phyloP scores from a whole-genome alignment of 2,888 invertebrate species.

The Bedellia somnulentella region DNA sequence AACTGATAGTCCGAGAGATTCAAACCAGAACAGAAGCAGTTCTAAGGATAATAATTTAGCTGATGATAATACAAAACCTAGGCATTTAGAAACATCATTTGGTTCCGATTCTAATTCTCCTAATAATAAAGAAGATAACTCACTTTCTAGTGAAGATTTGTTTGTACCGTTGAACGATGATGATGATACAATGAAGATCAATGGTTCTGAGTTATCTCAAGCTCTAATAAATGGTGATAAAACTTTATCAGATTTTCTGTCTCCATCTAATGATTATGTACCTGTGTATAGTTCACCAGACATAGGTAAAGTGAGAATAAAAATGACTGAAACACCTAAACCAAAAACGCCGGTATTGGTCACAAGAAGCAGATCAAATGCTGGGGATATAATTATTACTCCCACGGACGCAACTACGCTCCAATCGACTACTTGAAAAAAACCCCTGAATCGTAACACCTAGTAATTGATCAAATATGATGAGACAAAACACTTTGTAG shows the following conservation, averaged over 20 bases:
- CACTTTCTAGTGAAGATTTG: slow-evolving; percentile 49
- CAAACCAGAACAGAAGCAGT: slow-evolving; percentile 50
- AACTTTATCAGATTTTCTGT: slow-evolving; percentile 27
- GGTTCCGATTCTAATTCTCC: slow-evolving; percentile 41
- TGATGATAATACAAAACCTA: slow-evolving; percentile 17
- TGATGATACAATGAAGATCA: slow-evolving; percentile 44
- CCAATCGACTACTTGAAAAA: slow-evolving; percentile 49
- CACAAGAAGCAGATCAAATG: slow-evolving; percentile 73
- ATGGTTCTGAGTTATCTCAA: slow-evolving; percentile 50
- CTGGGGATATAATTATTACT: slow-evolving; percentile 76
- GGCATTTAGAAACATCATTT: slow-evolving; percentile 37
- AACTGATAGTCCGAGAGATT: slow-evolving; percentile 45
- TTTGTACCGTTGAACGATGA: slow-evolving; percentile 48
- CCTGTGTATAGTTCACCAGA: slow-evolving; percentile 67
- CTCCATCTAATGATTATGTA: slow-evolving; percentile 45
- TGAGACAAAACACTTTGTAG: slow-evolving; percentile 24
- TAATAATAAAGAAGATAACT: slow-evolving; percentile 45
- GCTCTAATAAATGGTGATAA: slow-evolving; percentile 45
- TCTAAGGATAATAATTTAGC: slow-evolving; percentile 46
- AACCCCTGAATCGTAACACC: no score
- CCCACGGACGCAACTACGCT: slow-evolving; percentile 39
- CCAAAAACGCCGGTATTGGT: slow-evolving; percentile 83
- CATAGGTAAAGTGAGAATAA: slow-evolving; percentile 78
- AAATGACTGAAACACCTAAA: slow-evolving; percentile 73
- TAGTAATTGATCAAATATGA: background rate